phyloP scores from a whole-genome alignment of 2,888 invertebrate species.

The Oasisia sp. region DNA sequence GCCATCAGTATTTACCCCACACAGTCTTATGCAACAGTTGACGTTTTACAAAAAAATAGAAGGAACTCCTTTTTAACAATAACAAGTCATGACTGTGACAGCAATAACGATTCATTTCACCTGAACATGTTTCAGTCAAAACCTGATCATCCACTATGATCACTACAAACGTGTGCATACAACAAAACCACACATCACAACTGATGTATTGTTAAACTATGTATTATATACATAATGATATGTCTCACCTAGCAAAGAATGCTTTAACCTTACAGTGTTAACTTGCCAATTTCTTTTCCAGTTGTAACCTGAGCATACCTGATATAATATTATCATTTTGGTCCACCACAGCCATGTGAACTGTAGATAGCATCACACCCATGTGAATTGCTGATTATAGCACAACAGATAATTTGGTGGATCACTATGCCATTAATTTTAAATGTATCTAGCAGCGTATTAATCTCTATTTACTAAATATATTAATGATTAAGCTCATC shows the following conservation, averaged over 20 bases:
- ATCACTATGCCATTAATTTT: background rate
- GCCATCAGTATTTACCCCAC: background rate
- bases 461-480: background rate
- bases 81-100: background rate
- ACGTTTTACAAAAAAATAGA: background rate
- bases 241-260: background rate
- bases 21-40: background rate
- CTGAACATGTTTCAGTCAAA: background rate
- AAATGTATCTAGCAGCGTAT: background rate
- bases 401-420: background rate
- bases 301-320: background rate
- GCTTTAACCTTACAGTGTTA: background rate
- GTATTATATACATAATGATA: conserved; percentile 10
- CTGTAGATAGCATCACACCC: background rate
- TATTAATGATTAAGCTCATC: background rate
- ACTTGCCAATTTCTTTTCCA: background rate
- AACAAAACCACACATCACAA: background rate
- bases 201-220: background rate
- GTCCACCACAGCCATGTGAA: background rate
- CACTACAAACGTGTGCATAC: background rate
- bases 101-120: background rate
- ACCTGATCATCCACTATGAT: background rate
- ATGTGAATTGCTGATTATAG: background rate
- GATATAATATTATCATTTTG: background rate
- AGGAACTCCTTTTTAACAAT: background rate